phyloP scores from a whole-genome alignment of 2,888 invertebrate species.

The Elysia crispata region DNA sequence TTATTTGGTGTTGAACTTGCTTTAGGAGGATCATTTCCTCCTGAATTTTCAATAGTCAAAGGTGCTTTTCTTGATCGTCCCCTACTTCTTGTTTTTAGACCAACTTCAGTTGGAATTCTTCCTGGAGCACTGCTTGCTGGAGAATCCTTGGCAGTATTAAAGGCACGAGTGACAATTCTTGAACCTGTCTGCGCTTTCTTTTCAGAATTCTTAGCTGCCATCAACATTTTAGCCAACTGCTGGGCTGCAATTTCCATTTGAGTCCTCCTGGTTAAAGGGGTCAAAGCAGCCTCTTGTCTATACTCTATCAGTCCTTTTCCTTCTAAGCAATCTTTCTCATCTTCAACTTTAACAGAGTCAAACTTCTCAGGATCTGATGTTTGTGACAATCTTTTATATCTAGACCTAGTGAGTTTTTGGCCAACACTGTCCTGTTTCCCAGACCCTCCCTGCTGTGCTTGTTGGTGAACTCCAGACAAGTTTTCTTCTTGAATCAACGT shows the following conservation, averaged over 20 bases:
- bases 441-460: too few species aligned
- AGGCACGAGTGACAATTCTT: too few species aligned
- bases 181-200: background rate
- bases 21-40: background rate
- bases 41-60: background rate
- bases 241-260: conserved; percentile 30
- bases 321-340: too few species aligned
- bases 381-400: too few species aligned
- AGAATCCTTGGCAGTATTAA: background rate
- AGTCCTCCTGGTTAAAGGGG: background rate
- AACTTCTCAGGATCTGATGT: too few species aligned
- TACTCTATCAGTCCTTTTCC: too few species aligned
- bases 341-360: too few species aligned
- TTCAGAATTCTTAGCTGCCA: conserved; percentile 5
- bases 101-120: background rate
- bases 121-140: background rate
- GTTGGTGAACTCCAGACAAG: too few species aligned
- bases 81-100: background rate
- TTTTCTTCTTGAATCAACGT: too few species aligned
- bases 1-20: background rate
- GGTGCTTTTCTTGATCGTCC: background rate
- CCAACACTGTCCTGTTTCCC: too few species aligned
- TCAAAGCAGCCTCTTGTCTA: too few species aligned
- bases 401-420: too few species aligned
- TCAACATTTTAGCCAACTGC: conserved; percentile 18